These are phyloP conservation scores for Lasiommata megera DNA, from an alignment of 2,888 invertebrate species.

Conservation along the genomic window DNA sequence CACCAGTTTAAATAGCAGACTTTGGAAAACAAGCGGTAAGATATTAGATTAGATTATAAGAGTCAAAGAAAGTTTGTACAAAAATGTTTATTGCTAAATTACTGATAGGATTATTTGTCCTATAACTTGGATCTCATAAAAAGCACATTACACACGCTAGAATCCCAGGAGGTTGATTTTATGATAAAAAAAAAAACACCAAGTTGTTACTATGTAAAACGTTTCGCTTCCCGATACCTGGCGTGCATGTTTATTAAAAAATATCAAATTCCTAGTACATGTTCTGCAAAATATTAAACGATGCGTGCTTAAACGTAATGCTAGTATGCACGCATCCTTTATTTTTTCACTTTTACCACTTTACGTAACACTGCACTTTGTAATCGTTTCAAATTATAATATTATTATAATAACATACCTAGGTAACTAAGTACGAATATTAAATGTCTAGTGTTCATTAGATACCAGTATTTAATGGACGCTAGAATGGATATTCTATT, in stretches of 20 bases:
- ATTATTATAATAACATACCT: background rate
- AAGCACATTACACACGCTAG: no score
- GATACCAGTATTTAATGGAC: no score
- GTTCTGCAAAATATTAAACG: slow-evolving; percentile 7
- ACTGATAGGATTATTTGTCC: no score
- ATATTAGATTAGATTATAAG: no score
- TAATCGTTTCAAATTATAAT: slow-evolving; percentile 16
- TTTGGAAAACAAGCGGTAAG: no score
- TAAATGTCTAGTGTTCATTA: background rate
- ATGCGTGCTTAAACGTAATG: slow-evolving; percentile 4
- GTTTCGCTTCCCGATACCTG: background rate
- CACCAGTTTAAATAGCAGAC: no score
- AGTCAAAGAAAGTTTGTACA: no score
- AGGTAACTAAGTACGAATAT: background rate
- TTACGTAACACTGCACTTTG: slow-evolving; percentile 8
- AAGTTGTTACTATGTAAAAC: background rate
- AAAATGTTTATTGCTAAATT: no score
- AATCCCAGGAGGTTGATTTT: no score
- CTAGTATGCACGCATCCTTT: slow-evolving; percentile 13
- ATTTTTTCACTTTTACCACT: background rate
- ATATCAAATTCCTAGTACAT: slow-evolving; percentile 11
- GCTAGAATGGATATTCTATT: no score
- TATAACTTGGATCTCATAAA: no score
- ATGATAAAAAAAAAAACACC: background rate
- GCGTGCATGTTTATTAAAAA: background rate